Conservation (phyloP, 2,113 vertebrate species). For the Hymenochirus boettgeri region DNA sequence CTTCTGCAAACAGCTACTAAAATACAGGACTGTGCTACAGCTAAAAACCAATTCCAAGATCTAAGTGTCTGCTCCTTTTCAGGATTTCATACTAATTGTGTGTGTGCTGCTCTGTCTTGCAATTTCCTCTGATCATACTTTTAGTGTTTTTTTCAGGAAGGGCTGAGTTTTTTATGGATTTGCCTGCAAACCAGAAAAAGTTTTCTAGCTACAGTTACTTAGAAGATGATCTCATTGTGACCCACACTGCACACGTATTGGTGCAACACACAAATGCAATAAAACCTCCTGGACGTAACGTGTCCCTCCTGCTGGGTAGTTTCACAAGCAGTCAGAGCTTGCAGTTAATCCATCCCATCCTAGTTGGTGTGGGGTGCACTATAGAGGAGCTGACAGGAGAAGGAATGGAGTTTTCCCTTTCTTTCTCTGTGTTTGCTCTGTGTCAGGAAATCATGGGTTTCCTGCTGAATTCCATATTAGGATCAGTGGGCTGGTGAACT, state of each 20-base stretch:
- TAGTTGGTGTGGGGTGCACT: conserved; percentile 56
- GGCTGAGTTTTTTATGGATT: not conserved
- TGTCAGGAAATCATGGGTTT: conserved; percentile 74
- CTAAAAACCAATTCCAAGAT: conserved; percentile 48
- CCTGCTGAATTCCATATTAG: conserved; percentile 80
- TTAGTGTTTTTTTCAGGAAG: not conserved
- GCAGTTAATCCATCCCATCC: conserved; percentile 56
- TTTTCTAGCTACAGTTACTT: conserved; percentile 21
- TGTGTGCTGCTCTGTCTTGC: conserved; percentile 51
- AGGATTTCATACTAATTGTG: conserved; percentile 60
- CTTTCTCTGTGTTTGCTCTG: conserved; percentile 62
- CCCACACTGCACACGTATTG: conserved; percentile 44
- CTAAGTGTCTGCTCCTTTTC: conserved; percentile 43
- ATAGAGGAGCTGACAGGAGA: conserved; percentile 62
- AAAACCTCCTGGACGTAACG: conserved; percentile 19
- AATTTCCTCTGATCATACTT: conserved; percentile 45
- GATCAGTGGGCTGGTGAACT: conserved; percentile 71
- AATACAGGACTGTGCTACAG: too few relatives aligned
- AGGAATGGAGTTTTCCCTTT: conserved; percentile 60
- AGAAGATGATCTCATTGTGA: conserved; percentile 55
- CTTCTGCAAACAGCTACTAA: conserved; percentile 43
- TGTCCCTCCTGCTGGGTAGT: conserved; percentile 45
- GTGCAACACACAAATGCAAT: conserved; percentile 49
- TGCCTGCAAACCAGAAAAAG: conserved; percentile 32
- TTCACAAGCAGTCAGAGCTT: conserved; percentile 48